Percentiles rank a stretch among this genome's conserved stretches.
phyloP scores from a whole-genome alignment of 1,140 invertebrate species.

The Diprion similis region DNA sequence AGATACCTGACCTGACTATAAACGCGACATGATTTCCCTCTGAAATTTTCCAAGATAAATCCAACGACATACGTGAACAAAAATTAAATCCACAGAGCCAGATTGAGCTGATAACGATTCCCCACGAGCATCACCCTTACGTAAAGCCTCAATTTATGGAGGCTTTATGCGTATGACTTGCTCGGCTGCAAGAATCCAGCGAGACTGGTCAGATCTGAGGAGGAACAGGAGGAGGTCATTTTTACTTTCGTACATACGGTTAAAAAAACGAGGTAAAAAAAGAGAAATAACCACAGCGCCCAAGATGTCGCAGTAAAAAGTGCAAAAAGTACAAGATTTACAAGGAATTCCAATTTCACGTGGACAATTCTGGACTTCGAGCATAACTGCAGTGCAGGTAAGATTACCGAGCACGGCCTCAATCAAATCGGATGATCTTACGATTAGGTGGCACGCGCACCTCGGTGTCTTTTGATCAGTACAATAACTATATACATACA shows the following conservation, averaged over 20 bases:
- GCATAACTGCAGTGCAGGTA: no score
- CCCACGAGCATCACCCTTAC: not conserved
- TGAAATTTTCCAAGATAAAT: no score
- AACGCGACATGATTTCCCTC: not conserved
- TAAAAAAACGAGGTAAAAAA: not conserved
- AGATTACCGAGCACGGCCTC: no score
- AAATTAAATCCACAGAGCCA: not conserved
- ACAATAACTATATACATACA: not conserved
- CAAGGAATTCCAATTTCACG: not conserved
- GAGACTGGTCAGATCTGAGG: not conserved
- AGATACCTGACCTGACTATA: not conserved
- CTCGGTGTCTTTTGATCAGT: not conserved
- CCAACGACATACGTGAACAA: not conserved
- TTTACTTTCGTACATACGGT: not conserved
- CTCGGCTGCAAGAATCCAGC: not conserved
- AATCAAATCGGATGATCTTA: no score
- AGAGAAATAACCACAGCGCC: not conserved
- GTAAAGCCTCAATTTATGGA: not conserved
- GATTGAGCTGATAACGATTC: not conserved
- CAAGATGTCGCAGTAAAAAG: no score
- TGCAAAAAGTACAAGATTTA: not conserved
- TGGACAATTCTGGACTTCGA: not conserved
- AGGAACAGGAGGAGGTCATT: not conserved
- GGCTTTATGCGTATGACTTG: not conserved
- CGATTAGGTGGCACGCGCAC: not conserved